These are phyloP conservation scores for Ramphastos sulfuratus DNA, from an alignment of 2,113 vertebrate species.

Conservation along the genomic window DNA sequence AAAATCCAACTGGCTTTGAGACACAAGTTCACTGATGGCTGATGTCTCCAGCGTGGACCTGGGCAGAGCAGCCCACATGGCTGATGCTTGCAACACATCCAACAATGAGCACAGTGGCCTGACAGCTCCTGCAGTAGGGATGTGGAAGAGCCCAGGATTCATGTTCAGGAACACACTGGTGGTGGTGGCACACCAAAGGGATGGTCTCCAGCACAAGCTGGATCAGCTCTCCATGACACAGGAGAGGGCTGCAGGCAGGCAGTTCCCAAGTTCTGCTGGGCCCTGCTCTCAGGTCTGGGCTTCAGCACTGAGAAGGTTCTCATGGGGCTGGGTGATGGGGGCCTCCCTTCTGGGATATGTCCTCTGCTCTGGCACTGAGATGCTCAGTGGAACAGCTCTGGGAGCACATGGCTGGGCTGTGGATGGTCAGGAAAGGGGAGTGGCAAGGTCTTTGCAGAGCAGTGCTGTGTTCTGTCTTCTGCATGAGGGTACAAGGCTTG, in stretches of 20 bases:
- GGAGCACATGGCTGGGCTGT: background rate
- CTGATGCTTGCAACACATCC: fast-evolving
- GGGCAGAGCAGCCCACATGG: background rate
- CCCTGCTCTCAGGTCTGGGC: background rate
- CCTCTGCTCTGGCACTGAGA: background rate
- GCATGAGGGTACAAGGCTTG: background rate
- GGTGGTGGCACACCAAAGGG: background rate
- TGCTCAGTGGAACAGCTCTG: background rate
- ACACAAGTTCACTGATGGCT: too few species aligned
- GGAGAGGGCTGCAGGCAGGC: background rate
- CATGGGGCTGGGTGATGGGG: background rate
- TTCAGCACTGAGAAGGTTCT: background rate
- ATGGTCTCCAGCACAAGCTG: background rate
- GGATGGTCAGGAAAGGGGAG: background rate
- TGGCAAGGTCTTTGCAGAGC: background rate
- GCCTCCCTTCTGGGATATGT: background rate
- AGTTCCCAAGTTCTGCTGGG: background rate
- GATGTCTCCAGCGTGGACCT: fast-evolving
- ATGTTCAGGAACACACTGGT: fast-evolving
- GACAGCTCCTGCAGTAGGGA: background rate
- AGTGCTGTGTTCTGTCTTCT: background rate
- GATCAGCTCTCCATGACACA: background rate
- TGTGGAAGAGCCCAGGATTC: background rate
- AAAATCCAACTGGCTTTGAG: background rate
- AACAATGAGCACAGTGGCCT: fast-evolving